Evolutionary conservation across 2,797 vertebrate species (phyloP), one percentile per base, ranked within the genome.

Genomic region (Smutsia temminckii): DNA sequence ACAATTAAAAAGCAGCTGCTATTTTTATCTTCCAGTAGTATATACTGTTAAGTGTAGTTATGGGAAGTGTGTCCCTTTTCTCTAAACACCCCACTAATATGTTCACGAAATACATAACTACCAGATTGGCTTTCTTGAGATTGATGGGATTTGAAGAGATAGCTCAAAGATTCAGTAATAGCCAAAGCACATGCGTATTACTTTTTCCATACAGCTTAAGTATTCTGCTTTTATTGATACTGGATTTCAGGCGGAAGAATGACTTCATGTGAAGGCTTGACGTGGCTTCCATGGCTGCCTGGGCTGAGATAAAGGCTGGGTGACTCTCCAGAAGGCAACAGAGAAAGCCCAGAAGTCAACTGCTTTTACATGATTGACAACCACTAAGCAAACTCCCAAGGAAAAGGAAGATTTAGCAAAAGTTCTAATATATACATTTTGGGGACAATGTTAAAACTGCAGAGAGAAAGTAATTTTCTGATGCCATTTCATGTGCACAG

Each of bases 281-380:
- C 46, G 63, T 66, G 51, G 61, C 40, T 77, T 0, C 63, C 79
- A 25, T 83, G 49, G 51, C 61, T 61, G 42, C 20, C 25, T 34
- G 37, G 37, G 61, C 34, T 27, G 94, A 49, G 91, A 12, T n/a
- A 79, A 95, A 94, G 59, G 71, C 40, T 29, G 46, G 64, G 71
- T 42, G 59, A 84, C 34, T 91, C 42, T 79, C 87, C 93, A 68
- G 69, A 93, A 84, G 32, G n/a, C 55, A 86, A 40, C 6, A 91
- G 8, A 29, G 37, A 85, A 91, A 32, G 32, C 42, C 80, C 59
- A 53, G 85, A 95, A 69, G 68, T 86, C 68, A 88, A 81, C 71
- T 95, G 8, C 85, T 92, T 92, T 88, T 72, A 85, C 27, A 61
- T 91, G 91, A 97, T 23, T 89, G 96, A 68, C 88, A 97, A 59